phyloP scores from a whole-genome alignment of 2,797 vertebrate genomes.

The Rousettus madagascariensis region DNA sequence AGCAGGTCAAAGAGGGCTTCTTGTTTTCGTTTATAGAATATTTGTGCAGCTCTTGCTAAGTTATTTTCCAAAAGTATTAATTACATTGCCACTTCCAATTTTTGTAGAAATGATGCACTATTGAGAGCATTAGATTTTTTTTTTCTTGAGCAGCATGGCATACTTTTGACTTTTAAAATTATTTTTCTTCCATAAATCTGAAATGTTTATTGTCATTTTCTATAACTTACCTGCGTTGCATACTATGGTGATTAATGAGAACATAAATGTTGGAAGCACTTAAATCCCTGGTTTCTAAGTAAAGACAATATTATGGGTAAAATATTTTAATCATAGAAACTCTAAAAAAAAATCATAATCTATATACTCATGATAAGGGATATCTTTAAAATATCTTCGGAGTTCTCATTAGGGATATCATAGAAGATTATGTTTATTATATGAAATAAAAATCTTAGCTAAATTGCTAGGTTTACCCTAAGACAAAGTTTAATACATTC shows the following conservation, averaged over 20 bases:
- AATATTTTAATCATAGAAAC: neutral
- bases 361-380: neutral
- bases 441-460: neutral
- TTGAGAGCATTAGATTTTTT: neutral
- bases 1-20: neutral
- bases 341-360: neutral
- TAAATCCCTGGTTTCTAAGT: neutral
- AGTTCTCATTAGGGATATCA: neutral
- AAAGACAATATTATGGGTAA: neutral
- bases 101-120: neutral
- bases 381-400: neutral
- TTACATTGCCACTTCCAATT: neutral
- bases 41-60: neutral
- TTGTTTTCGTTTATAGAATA: neutral
- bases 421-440: neutral
- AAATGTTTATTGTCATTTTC: neutral
- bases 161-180: conserved; percentile 10
- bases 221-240: neutral
- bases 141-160: neutral
- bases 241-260: neutral
- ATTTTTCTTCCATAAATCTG: neutral
- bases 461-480: neutral
- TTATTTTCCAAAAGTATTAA: neutral
- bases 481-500: neutral
- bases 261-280: neutral